Conservation (phyloP, 2,113 vertebrate genomes). For the Datnioides undecimradiatus region DNA sequence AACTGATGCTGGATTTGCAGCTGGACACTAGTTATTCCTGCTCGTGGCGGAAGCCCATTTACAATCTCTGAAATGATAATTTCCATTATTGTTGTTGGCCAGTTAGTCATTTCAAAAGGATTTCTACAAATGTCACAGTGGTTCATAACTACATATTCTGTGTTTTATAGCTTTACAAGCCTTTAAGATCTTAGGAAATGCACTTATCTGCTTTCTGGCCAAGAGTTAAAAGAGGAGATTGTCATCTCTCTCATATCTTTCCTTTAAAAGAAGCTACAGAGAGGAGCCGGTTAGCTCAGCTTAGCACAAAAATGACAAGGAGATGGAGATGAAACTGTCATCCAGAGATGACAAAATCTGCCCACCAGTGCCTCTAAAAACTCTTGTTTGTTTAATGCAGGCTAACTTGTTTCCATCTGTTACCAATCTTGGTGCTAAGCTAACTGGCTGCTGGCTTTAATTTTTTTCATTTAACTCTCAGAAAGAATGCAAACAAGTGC, state of each 20-base stretch:
- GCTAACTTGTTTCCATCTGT: not conserved
- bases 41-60: not conserved
- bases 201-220: not conserved
- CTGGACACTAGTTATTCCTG: not conserved
- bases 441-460: not conserved
- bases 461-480: not conserved
- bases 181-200: not conserved
- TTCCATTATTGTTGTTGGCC: not conserved
- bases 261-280: not conserved
- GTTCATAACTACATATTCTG: not conserved
- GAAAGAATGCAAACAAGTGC: not conserved
- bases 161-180: not conserved
- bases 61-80: not conserved
- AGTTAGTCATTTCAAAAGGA: not conserved
- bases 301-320: not conserved
- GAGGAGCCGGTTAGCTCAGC: not conserved
- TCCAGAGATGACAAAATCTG: not conserved
- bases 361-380: not conserved
- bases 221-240: not conserved
- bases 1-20: not conserved
- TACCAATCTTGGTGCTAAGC: not conserved
- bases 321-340: not conserved
- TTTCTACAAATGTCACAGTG: not conserved
- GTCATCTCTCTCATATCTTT: too few relatives aligned
- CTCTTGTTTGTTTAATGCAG: not conserved